A percentile compares a stretch with the other conserved stretches of the same genome.
Conservation (phyloP, 2,113 vertebrate species). For the Indri indri region DNA sequence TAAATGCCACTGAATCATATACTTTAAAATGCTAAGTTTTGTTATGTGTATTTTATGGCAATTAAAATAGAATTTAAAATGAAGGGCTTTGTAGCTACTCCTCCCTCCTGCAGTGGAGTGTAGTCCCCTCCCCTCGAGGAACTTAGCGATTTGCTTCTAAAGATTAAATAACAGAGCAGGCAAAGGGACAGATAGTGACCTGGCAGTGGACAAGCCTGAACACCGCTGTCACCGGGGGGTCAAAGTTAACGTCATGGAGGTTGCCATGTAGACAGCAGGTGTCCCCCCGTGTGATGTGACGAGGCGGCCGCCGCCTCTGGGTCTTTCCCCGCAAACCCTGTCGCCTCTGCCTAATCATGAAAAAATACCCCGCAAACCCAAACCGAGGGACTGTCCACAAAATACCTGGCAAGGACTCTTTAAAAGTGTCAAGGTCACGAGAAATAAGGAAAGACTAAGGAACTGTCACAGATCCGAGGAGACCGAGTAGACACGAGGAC, state of each 20-base stretch:
- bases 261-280: not conserved
- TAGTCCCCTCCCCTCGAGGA: not conserved
- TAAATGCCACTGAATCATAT: not conserved
- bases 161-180: not conserved
- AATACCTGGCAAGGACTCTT: not conserved
- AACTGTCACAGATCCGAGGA: not conserved
- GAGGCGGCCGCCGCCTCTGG: not conserved
- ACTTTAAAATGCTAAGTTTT: not conserved
- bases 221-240: not conserved
- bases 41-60: not conserved
- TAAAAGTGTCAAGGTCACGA: not conserved
- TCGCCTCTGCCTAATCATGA: not conserved
- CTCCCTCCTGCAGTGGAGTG: too few species aligned
- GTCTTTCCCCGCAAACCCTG: not conserved
- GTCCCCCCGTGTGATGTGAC: not conserved
- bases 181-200: not conserved
- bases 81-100: not conserved
- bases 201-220: not conserved
- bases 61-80: not conserved
- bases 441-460: not conserved
- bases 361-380: not conserved
- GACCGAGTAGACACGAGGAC: not conserved
- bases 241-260: not conserved
- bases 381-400: not conserved
- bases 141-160: slow-evolving; percentile 17